Conservation (phyloP, 2,888 invertebrate species). For the Drosophila atroscutellata region DNA sequence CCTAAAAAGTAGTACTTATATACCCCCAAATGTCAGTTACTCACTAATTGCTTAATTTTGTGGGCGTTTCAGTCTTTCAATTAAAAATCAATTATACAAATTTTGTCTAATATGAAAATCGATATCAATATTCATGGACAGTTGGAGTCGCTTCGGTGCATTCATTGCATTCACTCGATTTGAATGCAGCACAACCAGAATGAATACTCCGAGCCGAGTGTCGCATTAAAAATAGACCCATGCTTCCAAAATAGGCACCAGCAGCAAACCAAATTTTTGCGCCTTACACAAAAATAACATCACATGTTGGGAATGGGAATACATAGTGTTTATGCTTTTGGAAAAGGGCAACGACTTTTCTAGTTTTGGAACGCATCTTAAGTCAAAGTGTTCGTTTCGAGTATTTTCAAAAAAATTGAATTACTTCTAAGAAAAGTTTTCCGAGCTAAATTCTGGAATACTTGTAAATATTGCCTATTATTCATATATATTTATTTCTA, state of each 20-base stretch:
- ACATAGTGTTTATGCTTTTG: constrained; percentile 57
- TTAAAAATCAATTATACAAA: constrained; percentile 60
- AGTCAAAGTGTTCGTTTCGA: constrained; percentile 32
- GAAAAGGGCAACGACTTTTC: constrained; percentile 68
- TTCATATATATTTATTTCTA: background rate
- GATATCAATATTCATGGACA: constrained; percentile 23
- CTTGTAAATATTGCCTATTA: background rate
- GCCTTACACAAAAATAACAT: constrained; percentile 65
- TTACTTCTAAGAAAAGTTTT: background rate
- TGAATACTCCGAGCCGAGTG: constrained; percentile 27
- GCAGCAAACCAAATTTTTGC: constrained; percentile 48
- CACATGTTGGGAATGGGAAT: constrained; percentile 26
- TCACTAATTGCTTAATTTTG: constrained; percentile 60
- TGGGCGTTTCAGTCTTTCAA: constrained; percentile 50
- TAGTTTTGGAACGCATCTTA: constrained; percentile 31
- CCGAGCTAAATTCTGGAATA: background rate
- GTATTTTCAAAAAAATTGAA: background rate
- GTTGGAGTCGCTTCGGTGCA: constrained; percentile 11
- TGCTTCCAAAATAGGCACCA: constrained; percentile 53
- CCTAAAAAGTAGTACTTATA: constrained; percentile 18
- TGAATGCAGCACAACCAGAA: constrained; percentile 21
- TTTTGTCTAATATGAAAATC: constrained; percentile 39
- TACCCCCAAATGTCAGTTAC: constrained; percentile 13
- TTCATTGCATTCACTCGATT: constrained; percentile 8
- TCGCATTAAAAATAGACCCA: constrained; percentile 43